Base-by-base conservation (phyloP, 2,888 invertebrate genomes). In the Drosophila recens region DNA sequence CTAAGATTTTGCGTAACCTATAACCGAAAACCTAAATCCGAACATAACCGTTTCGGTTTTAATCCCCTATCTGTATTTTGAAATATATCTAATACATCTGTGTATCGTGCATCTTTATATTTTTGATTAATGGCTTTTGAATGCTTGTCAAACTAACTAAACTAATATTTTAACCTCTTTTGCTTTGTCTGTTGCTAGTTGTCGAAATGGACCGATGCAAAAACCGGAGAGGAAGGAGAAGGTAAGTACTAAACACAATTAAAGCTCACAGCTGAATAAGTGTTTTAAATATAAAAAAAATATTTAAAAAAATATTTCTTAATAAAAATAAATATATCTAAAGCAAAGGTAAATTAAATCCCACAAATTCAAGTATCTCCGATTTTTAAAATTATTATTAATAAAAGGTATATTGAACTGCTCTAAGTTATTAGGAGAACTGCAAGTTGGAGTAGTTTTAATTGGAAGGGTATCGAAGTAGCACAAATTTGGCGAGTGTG, bases 191-290 rank as follows among this genome's bases (percentile, higher is more conserved):
- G 94, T 72, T 62, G 63, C 95, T 95, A 96, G 94, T 96, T 96
- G 95, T 96, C 96, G 94, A 96, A 96, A 96, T 96, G 96, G 93
- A 93, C 94, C 90, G 92, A 92, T 78, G 90, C 83, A 82, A 92
- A 91, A 87, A 71, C 88, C 82, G 89, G 80, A 89, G 87, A 89
- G 89, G 88, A 85, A 81, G 90, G 85, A 38, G 84, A 84, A 78
- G 85, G 92, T 91, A 87, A 79, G 90, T 79, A 9, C 4, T 9
- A 9, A 43, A 23, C 9, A 23, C 9, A 6, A 20, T 3, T 3
- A 3, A 27, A 11, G 8, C 1, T 9, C 5, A 9, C 23, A 27
- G 5, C 27, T 27, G 27, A 27, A 27, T 27, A 5, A 4, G 27
- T 27, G 4, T 27, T 27, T 23, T 23, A 23, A 23, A 2, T 23